Percentiles rank a stretch among this genome's conserved stretches.
Evolutionary conservation across 2,113 vertebrate species (phyloP).

Genomic region (Shinisaurus crocodilurus): DNA sequence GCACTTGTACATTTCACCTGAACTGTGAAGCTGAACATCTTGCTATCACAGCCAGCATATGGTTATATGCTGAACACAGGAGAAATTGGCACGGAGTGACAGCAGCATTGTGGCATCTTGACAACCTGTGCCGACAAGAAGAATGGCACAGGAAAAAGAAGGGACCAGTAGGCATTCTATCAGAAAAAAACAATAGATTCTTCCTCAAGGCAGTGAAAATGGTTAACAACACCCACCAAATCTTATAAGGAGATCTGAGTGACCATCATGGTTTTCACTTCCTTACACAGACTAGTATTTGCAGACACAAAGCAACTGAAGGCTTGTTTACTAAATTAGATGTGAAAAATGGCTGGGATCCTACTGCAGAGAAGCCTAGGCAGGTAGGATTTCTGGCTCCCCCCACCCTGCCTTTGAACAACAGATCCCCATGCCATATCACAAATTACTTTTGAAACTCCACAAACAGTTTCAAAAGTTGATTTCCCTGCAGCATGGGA

Average conservation of each 20-base stretch:
- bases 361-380: not conserved
- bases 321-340: not conserved
- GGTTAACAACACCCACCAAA: not conserved
- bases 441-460: not conserved
- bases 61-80: not conserved
- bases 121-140: not conserved
- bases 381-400: not conserved
- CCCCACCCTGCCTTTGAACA: not conserved
- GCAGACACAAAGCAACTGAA: not conserved
- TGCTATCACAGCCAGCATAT: not conserved
- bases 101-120: not conserved
- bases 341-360: not conserved
- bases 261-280: not conserved
- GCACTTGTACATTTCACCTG: not conserved
- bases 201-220: not conserved
- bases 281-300: not conserved
- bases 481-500: not conserved
- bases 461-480: not conserved
- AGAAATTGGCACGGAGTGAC: not conserved
- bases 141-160: not conserved
- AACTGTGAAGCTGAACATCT: slow-evolving; percentile 25
- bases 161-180: not conserved
- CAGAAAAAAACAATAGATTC: not conserved
- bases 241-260: fast-evolving
- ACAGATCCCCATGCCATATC: not conserved